Conservation (phyloP, 1,140 invertebrate species). For the Heliconius hermathena region DNA sequence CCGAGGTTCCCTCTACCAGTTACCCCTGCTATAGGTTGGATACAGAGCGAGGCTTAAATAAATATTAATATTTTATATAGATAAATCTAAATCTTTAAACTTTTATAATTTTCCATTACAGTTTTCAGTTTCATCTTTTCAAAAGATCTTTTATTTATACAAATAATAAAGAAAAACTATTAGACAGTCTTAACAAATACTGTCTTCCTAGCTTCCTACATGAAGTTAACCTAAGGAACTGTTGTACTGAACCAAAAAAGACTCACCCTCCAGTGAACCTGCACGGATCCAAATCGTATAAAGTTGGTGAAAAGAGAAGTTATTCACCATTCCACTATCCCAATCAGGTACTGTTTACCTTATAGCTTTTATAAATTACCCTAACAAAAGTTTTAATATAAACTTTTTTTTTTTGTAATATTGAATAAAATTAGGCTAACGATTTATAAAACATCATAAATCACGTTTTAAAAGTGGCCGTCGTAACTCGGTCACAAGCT, state of each 20-base stretch:
- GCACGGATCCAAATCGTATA: conserved; percentile 47
- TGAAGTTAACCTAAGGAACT: neutral
- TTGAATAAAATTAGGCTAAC: neutral
- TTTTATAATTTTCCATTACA: neutral
- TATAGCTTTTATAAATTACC: neutral
- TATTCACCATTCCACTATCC: conserved; percentile 64
- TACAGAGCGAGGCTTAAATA: too few species aligned
- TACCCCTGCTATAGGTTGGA: too few species aligned
- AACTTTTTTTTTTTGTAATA: too few species aligned
- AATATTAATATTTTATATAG: too few species aligned
- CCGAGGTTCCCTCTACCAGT: neutral
- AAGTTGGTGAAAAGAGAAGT: conserved; percentile 51
- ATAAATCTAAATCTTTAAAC: neutral
- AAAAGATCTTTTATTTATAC: neutral
- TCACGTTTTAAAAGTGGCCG: neutral
- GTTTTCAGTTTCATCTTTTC: neutral
- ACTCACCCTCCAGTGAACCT: conserved; percentile 25
- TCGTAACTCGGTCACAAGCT: neutral
- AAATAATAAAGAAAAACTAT: neutral
- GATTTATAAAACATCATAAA: neutral
- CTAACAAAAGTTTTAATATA: too few species aligned
- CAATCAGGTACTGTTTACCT: neutral
- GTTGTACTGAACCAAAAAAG: neutral
- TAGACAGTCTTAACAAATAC: neutral
- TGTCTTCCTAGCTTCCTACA: neutral